Percentiles rank a stretch among this genome's conserved stretches.
phyloP scores from a whole-genome alignment of 2,113 vertebrate species.

The Atrichornis clamosus region DNA sequence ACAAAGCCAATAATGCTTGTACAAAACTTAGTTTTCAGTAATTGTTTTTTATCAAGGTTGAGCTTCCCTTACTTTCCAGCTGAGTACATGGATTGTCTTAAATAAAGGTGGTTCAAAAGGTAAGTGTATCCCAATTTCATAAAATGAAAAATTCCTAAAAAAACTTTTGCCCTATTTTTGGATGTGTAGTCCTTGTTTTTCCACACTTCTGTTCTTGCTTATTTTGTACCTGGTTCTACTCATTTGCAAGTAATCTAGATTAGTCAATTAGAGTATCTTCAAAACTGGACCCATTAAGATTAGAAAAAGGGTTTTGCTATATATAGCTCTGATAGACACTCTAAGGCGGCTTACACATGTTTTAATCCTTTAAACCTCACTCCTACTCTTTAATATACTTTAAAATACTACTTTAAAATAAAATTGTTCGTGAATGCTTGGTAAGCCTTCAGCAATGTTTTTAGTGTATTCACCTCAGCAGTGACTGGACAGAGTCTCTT shows the following conservation, averaged over 20 bases:
- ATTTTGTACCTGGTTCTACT: neutral
- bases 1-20: neutral
- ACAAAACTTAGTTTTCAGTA: neutral
- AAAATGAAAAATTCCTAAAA: neutral
- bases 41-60: neutral
- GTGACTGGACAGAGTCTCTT: neutral
- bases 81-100: neutral
- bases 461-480: neutral
- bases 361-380: slow-evolving; percentile 37
- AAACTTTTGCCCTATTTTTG: neutral
- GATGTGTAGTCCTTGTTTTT: neutral
- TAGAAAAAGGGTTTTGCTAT: slow-evolving; percentile 27
- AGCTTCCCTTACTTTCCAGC: neutral
- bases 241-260: slow-evolving; percentile 21
- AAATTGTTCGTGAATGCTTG: neutral
- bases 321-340: neutral
- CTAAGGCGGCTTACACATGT: neutral
- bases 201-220: neutral
- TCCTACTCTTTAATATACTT: neutral
- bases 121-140: neutral
- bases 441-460: neutral
- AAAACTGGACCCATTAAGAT: neutral
- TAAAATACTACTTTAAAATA: no score
- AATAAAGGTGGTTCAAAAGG: neutral
- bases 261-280: slow-evolving; percentile 6